These are phyloP conservation scores for Tortricodes alternella DNA, from an alignment of 2,888 invertebrate genomes.

Conservation along the genomic window DNA sequence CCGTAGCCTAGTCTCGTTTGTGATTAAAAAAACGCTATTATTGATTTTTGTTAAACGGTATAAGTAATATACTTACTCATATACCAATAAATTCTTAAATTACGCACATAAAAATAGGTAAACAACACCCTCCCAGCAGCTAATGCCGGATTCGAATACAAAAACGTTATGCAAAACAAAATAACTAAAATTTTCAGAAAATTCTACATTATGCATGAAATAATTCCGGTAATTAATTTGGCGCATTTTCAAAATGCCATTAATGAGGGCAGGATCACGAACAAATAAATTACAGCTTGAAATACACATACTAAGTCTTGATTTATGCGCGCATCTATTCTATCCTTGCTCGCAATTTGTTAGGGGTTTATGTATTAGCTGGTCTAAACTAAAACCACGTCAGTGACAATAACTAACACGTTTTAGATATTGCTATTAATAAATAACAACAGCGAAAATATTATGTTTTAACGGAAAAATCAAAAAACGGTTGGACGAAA, in stretches of 20 bases:
- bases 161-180: background rate
- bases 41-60: background rate
- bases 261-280: constrained; percentile 44
- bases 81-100: no score
- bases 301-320: constrained; percentile 25
- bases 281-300: constrained; percentile 40
- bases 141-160: no score
- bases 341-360: constrained; percentile 10
- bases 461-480: no score
- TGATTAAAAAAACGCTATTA: background rate
- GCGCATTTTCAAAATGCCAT: constrained; percentile 44
- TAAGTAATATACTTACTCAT: background rate
- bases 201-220: constrained; percentile 8
- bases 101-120: no score
- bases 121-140: no score
- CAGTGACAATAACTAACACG: no score
- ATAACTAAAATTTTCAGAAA: background rate
- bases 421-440: no score
- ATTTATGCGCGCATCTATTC: constrained; percentile 11
- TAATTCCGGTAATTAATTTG: constrained; percentile 34
- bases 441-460: no score
- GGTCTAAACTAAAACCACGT: background rate
- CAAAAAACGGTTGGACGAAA: no score
- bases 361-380: constrained; percentile 7
- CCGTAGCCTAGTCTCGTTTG: constrained; percentile 19